Conservation (phyloP, 2,797 vertebrate genomes). For the Chiloscyllium punctatum region DNA sequence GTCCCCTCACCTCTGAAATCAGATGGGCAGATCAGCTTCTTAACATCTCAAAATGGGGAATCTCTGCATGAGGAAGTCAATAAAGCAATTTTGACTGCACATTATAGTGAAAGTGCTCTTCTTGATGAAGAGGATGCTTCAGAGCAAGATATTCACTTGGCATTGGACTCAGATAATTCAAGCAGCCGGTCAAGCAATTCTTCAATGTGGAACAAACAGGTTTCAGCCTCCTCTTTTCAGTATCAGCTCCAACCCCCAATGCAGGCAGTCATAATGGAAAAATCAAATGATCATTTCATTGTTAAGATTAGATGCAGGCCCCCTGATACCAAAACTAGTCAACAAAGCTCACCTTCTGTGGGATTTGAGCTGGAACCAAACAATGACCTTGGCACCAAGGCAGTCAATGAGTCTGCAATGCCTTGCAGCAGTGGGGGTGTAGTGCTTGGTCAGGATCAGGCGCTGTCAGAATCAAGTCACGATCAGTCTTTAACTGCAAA, state of each 20-base stretch:
- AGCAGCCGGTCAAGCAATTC: constrained; percentile 72
- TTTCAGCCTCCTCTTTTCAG: constrained; percentile 60
- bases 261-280: constrained; percentile 93
- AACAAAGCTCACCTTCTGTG: background rate
- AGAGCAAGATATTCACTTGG: constrained; percentile 88
- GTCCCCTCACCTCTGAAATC: constrained; percentile 95
- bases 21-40: constrained; percentile 88
- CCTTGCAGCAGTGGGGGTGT: background rate
- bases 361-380: constrained; percentile 43
- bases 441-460: background rate
- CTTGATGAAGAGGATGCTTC: constrained; percentile 84
- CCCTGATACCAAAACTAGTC: background rate
- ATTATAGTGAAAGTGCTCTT: constrained; percentile 82
- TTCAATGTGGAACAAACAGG: constrained; percentile 53
- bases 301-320: constrained; percentile 80
- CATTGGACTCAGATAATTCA: constrained; percentile 89
- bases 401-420: background rate
- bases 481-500: background rate
- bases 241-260: constrained; percentile 81
- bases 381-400: background rate
- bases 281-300: constrained; percentile 91
- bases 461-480: background rate
- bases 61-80: constrained; percentile 59
- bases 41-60: constrained; percentile 63
- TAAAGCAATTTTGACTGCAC: constrained; percentile 77